A percentile compares a stretch with the other conserved stretches of the same genome.
Conservation (phyloP, 2,113 vertebrate genomes). For the Trematocara marginatum region DNA sequence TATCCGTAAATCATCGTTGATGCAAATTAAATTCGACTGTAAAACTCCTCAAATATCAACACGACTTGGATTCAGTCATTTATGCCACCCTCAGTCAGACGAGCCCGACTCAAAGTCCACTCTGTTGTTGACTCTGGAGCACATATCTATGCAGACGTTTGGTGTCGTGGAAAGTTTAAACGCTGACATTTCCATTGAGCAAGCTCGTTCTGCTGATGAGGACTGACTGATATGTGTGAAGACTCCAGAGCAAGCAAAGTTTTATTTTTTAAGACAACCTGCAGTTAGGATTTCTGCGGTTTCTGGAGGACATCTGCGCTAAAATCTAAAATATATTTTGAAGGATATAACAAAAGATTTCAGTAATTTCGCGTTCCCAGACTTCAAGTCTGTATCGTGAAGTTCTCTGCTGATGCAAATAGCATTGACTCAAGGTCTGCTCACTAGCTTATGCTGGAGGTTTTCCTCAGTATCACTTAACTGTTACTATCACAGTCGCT, state of each 20-base stretch:
- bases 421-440: not conserved
- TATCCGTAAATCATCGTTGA: rapidly evolving
- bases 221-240: rapidly evolving
- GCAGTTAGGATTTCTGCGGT: not conserved
- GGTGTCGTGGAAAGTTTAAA: not conserved
- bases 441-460: not conserved
- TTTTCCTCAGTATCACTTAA: not conserved
- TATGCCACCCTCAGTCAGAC: not conserved
- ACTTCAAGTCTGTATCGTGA: not conserved
- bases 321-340: not conserved
- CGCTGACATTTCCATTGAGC: not conserved
- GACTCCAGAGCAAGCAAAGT: not conserved
- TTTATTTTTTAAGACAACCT: not conserved
- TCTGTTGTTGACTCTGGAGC: not conserved
- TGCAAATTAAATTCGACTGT: not conserved
- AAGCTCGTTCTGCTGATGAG: rapidly evolving
- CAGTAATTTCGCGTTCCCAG: not conserved
- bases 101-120: not conserved
- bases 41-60: not conserved
- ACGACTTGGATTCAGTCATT: not conserved
- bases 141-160: not conserved
- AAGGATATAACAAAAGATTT: not conserved
- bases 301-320: not conserved
- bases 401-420: rapidly evolving
- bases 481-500: not conserved